Conservation (phyloP, 2,113 vertebrate species). For the Oenanthe oenanthe region DNA sequence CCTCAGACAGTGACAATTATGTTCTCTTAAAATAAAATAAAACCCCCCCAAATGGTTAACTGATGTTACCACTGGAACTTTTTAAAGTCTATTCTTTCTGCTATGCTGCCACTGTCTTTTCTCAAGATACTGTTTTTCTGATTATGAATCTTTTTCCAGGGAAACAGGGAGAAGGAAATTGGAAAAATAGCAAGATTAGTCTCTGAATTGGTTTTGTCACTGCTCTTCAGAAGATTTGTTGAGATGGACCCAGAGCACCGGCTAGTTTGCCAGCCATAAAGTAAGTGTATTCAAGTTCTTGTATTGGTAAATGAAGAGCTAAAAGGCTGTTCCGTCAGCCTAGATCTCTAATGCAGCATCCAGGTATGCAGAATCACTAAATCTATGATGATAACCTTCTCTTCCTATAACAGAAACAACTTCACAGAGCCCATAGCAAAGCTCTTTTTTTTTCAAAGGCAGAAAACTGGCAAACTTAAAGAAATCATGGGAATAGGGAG, state of each 20-base stretch:
- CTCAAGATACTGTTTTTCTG: not conserved
- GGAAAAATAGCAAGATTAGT: not conserved
- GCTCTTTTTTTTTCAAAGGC: too few relatives aligned
- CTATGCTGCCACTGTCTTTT: not conserved
- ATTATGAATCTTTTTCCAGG: not conserved
- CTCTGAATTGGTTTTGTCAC: not conserved
- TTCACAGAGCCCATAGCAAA: not conserved
- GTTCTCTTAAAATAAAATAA: not conserved
- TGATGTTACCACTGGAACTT: not conserved
- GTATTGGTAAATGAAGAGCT: not conserved
- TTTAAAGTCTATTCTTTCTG: not conserved
- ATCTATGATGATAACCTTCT: not conserved
- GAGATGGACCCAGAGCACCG: not conserved
- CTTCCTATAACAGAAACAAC: not conserved
- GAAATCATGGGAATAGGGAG: too few relatives aligned
- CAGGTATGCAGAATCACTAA: not conserved
- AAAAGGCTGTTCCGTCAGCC: not conserved
- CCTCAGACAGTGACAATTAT: too few relatives aligned
- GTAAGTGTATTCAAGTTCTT: not conserved
- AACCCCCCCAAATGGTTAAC: fast-evolving
- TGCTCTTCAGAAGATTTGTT: not conserved
- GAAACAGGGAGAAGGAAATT: not conserved
- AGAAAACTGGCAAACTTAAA: too few relatives aligned
- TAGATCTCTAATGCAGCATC: not conserved
- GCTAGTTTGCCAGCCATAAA: not conserved